Base-by-base conservation (phyloP, 2,888 invertebrate species). In the Pycnomerus fuliginosus region DNA sequence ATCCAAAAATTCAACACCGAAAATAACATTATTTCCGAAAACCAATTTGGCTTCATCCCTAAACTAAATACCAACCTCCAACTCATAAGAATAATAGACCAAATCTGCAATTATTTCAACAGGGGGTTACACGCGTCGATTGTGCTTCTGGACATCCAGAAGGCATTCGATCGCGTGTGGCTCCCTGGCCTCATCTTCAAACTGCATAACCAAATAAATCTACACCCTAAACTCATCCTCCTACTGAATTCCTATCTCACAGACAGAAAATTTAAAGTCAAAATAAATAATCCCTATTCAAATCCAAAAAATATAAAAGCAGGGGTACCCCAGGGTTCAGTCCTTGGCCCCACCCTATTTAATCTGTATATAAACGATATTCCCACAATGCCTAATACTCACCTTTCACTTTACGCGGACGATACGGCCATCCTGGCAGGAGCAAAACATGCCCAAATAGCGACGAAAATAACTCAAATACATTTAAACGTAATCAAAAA, bases 31-130 rank as follows among this genome's bases (percentile, higher is more conserved):
- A 25, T 42, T 7, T 36, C 32, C 2, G 29, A 53, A 3, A 31
- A 56, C 8, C 59, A 60, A 32, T 61, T 60, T 43, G 63, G 61
- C 0, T 65, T 66, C 24, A 45, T 60, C 25, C 22, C 39, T 2
- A 31, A 48, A 8, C 61, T 60, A 30, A 56, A 46, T 12, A 62
- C 62, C 3, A 50, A 49, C 1, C 47, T 52, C 16, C 60, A 64
- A 44, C 42, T 64, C 1, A 27, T 39, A 0, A 36, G 60, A 43
- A 56, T 67, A 15, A 39, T 44, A 1, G 53, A 58, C 27, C 42
- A 56, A 14, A 51, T 59, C 5, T 31, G 20, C 1, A 28, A 53
- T 2, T 49, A 53, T 3, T 61, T 58, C 12, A 60, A 63, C 22
- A 48, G 45, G 16, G 48, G 50, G 1, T 42, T 48, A 2, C 30